phyloP scores from a whole-genome alignment of 2,797 vertebrate genomes.

The Eremophila alpestris region DNA sequence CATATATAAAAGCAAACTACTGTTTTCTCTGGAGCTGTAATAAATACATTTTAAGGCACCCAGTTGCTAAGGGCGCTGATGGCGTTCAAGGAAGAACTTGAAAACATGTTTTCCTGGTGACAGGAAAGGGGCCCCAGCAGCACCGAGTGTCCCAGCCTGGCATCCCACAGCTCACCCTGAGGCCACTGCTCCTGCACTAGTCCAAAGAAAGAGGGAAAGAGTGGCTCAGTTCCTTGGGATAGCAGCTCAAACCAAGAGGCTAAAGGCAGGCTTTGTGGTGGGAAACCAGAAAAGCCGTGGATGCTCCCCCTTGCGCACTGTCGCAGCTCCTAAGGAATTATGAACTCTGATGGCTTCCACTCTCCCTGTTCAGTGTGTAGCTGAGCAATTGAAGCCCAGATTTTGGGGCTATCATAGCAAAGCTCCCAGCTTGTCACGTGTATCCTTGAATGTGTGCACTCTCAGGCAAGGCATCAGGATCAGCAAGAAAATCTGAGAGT shows the following conservation, averaged over 20 bases:
- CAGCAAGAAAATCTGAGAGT: neutral
- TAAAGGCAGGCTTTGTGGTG: neutral
- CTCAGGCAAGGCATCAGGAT: neutral
- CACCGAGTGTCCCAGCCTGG: neutral
- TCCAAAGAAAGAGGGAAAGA: neutral
- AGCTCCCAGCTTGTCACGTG: neutral
- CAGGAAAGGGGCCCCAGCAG: neutral
- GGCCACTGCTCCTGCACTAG: neutral
- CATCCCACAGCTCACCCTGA: neutral
- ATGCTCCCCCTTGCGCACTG: fast-evolving
- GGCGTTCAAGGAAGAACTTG: neutral
- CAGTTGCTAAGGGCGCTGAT: conserved; percentile 49
- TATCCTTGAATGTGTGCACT: neutral
- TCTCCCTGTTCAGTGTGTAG: neutral
- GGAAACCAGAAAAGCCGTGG: neutral
- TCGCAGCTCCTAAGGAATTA: neutral
- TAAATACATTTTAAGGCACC: conserved; percentile 53
- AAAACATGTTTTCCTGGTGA: neutral
- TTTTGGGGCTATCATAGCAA: neutral
- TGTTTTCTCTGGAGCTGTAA: conserved; percentile 58
- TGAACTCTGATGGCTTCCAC: neutral
- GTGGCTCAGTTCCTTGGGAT: fast-evolving
- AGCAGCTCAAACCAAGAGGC: neutral
- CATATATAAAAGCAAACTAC: conserved; percentile 66
- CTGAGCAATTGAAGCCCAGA: neutral